Base-by-base conservation (phyloP, 1,140 invertebrate genomes). In the Oscheius sp. region DNA sequence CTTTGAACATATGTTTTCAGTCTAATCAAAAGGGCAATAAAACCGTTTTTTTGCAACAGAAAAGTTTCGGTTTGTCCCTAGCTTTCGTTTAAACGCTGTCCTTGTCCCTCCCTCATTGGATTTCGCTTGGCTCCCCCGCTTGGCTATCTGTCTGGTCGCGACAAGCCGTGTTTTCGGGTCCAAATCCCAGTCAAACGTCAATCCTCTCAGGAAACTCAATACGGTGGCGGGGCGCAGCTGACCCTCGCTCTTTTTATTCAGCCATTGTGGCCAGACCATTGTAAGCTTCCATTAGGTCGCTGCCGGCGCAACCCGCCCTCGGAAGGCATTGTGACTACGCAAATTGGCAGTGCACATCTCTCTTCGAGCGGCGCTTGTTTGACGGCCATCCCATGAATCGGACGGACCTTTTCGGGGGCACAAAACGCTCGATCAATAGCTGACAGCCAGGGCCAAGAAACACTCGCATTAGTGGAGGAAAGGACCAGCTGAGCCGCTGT, bases 21-120 rank as follows among this genome's bases (percentile, higher is more conserved):
- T n/a, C n/a, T n/a, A 73, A n/a, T 23, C 36, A 68, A 77, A 74
- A n/a, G 35, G 26, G 13, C 20, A 15, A n/a, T 29, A 73, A 77
- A 42, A n/a, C 20, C 75, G 20, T 55, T 75, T 32, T 26, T 32
- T 0, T 15, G 23, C 28, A 28, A 35, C 28, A 15, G 15, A 61
- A 23, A 61, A 61, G 66, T 20, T 15, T 18, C 13, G 15, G 18
- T 31, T 34, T 74, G 15, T 69, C 23, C 67, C 15, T 13, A 73
- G 13, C 15, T 20, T 73, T 73, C 15, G 15, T 15, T 15, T 20
- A 73, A 15, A 15, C 18, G 15, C 20, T 71, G 20, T 18, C 18
- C 32, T n/a, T 73, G 23, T 15, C 65, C 15, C 23, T 68, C 18
- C 32, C 67, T 73, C 32, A 18, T 73, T 18, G n/a, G 15, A 73